phyloP scores from a whole-genome alignment of 1,140 invertebrate species.

The Aradophagus sp. region DNA sequence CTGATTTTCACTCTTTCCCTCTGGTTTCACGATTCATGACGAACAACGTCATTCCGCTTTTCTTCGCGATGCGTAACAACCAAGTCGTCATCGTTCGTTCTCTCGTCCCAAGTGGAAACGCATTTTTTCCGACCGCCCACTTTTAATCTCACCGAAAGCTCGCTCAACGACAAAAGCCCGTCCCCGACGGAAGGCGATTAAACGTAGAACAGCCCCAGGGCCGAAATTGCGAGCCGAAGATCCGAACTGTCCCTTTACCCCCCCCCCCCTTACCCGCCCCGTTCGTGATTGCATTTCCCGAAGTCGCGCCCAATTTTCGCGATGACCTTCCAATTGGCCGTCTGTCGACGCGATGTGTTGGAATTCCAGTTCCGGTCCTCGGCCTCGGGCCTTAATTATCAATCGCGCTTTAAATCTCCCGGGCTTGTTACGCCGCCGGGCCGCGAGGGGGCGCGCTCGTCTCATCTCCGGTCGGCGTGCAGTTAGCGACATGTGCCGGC shows the following conservation, averaged over 20 bases:
- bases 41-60: too few relatives aligned
- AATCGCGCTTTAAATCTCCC: slow-evolving; percentile 44
- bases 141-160: slow-evolving; percentile 30
- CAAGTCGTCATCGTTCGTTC: too few relatives aligned
- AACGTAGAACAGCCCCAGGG: slow-evolving; percentile 21
- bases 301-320: slow-evolving; percentile 38
- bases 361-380: slow-evolving; percentile 38
- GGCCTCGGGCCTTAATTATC: slow-evolving; percentile 44
- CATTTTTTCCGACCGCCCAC: background rate
- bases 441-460: slow-evolving; percentile 19
- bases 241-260: slow-evolving; percentile 2
- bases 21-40: too few relatives aligned
- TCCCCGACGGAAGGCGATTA: slow-evolving; percentile 23
- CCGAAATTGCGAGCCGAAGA: slow-evolving; percentile 29
- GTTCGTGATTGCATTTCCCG: slow-evolving; percentile 35
- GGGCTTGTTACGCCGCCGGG: background rate
- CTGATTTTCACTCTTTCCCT: too few relatives aligned
- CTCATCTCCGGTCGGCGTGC: slow-evolving; percentile 21
- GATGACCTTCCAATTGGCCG: slow-evolving; percentile 50
- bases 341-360: slow-evolving; percentile 43
- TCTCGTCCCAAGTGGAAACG: background rate
- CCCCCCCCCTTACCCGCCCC: too few relatives aligned
- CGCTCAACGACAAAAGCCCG: slow-evolving; percentile 8
- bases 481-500: slow-evolving; percentile 46
- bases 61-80: too few relatives aligned